Base-by-base conservation (phyloP, 1,140 invertebrate genomes). In the Drosophila miranda region DNA sequence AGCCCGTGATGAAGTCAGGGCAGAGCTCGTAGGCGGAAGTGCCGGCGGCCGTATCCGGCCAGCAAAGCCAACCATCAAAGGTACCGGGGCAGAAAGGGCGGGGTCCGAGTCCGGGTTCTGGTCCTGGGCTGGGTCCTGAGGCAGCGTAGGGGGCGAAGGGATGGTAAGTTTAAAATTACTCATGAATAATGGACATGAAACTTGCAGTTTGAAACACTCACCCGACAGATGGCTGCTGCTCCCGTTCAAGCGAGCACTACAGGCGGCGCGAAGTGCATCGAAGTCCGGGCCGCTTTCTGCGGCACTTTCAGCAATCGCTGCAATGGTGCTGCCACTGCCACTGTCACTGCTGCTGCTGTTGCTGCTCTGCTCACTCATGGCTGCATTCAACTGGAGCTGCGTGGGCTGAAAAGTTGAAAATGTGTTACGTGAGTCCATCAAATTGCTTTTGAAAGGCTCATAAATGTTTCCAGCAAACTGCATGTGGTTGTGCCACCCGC, bases 51-150 rank as follows among this genome's bases (percentile, higher is more conserved):
- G 97, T 97, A 83, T 95, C 93, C 21, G 95, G 95, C 96, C 96
- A 97, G 89, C 97, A 98, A 5, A 94, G 93, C 96, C 96, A 98
- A 44, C 95, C 95, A 91, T 98, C 96, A 91, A 96, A 98, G 3
- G 94, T 94, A 51, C 94, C 93, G 26, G 92, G 92, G 90, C 97
- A 98, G 89, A 94, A 95, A 30, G 92, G 75, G 30, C 92, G 94
- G 21, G 89, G 19, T 55, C 23, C 26, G 30, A 6, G 62, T 30
- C 1, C 28, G 28, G 92, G 73, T 43, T 92, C 94, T 92, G 89
- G 19, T 67, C 23, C 19, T 19, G 8, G 50, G 19, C 9, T 34
- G 34, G n/a, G 53, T 34, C n/a, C 21, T 48, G 30, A 13, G 49
- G n/a, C 38, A 67, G 34, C 16, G 30, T 8, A 23, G 43, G 55